Base-by-base conservation (phyloP, 2,888 invertebrate genomes). In the Thymelicus sylvestris region DNA sequence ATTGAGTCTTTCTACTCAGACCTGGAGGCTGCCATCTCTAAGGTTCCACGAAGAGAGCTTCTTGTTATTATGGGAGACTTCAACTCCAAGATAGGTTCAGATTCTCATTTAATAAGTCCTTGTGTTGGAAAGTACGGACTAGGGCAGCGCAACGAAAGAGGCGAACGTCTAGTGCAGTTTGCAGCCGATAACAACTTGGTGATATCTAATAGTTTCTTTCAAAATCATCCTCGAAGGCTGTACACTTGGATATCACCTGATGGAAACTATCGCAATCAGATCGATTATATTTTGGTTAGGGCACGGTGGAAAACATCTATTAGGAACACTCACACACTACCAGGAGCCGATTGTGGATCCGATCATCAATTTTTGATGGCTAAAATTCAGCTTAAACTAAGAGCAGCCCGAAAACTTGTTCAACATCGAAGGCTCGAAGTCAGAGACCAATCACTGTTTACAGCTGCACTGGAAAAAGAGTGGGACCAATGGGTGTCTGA, bases 291-390 rank as follows among this genome's bases (percentile, higher is more conserved):
- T 38, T 4, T 75, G n/a, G 67, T 72, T 5, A 7, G 48, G 12
- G 66, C 71, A 0, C 62, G 73, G 12, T 75, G 74, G 73, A 66
- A 39, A 62, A 68, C 66, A 1, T 73, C 64, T 0, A 66, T 75
- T 0, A 31, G 2, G 24, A 73, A 52, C 52, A 38, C 39, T 13
- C 65, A 65, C 39, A 65, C 65, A 10, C 41, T 66, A 50, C 66
- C 66, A 6, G 59, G 41, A 59, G 66, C 66, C 7, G 66, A 66
- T 15, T 66, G 55, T 19, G 66, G 66, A 31, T 66, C 66, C 1
- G 66, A 66, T 38, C 55, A 60, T 10, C 41, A 63, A 68, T 8
- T 44, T 44, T 44, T 44, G 10, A 10, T 44, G 2, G 7, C 44
- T 2, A 44, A 44, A 44, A 7, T 44, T 3, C 44, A 8, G 44